Base-by-base conservation (phyloP, 2,888 invertebrate genomes). In the Liopterus haemorrhoidalis region DNA sequence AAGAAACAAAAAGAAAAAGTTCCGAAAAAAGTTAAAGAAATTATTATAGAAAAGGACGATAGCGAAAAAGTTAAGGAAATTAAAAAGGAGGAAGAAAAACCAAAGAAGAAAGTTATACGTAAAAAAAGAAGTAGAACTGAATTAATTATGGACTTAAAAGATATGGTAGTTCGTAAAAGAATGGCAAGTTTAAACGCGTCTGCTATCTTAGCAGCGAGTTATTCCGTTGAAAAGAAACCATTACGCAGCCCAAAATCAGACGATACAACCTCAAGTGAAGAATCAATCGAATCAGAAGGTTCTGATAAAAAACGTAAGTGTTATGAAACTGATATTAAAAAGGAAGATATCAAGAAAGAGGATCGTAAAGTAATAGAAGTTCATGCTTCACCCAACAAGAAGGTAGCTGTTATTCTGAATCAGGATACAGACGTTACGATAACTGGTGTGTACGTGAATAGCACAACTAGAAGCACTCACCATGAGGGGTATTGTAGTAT, bases 111-210 rank as follows among this genome's bases (percentile, higher is more conserved):
- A 5, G 69, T 69, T 2, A 65, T 71, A 2, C 75, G 75, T 57
- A 74, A 75, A 57, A 71, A 74, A 53, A 69, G 76, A n/a, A 77
- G 74, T 49, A 70, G 76, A 53, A 74, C 72, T 42, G 81, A 81
- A 63, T 68, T 79, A 27, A 75, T 80, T 18, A 85, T 85, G 84
- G 88, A 88, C 59, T 71, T 89, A 35, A 86, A 86, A 59, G 89
- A 89, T 55, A 87, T 89, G 79, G 82, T 90, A 4, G 89, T 90
- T 11, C 78, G 85, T 55, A 92, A 91, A 63, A 77, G 92, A 20
- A 90, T 92, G 90, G 92, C 92, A 14, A 89, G 89, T 62, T 70
- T 92, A 20, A 92, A 92, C 65, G 92, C 92, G 9, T 84, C 86
- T 22, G 92, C 92, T 14, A 91, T 92, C 58, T 73, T 92, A 53